phyloP scores from a whole-genome alignment of 1,140 invertebrate species.

The Drosophila ohnishii region DNA sequence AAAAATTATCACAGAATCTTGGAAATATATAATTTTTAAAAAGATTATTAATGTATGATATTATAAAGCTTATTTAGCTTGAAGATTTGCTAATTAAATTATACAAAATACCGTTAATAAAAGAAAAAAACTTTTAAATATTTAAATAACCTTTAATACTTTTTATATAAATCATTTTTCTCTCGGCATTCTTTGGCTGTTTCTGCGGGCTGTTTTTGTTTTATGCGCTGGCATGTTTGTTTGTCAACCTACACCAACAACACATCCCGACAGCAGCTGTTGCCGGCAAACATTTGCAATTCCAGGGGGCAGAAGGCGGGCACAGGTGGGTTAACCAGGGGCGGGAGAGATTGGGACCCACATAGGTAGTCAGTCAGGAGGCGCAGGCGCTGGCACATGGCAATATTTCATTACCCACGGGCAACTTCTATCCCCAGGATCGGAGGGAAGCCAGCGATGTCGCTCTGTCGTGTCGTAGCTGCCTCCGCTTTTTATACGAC shows the following conservation, averaged over 20 bases:
- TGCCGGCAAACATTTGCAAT: constrained; percentile 73
- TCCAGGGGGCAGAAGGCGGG: constrained; percentile 18
- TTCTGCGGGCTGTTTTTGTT: constrained; percentile 58
- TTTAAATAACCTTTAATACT: not conserved
- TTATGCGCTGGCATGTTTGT: constrained; percentile 80
- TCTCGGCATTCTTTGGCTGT: constrained; percentile 6
- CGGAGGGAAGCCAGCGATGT: constrained; percentile 23
- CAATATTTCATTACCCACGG: constrained; percentile 80
- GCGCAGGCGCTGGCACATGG: constrained; percentile 73
- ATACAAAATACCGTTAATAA: not conserved
- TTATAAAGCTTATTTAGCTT: not conserved
- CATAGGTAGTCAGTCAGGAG: constrained; percentile 57
- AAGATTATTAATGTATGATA: no score
- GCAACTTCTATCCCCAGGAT: constrained; percentile 31
- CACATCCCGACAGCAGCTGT: constrained; percentile 58
- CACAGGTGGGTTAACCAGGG: constrained; percentile 3
- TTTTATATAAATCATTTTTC: not conserved
- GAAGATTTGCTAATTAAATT: no score
- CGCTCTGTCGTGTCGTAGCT: constrained; percentile 22
- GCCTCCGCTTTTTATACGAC: constrained; percentile 42
- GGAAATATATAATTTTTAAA: not conserved
- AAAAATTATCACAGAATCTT: not conserved
- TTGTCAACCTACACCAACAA: constrained; percentile 77
- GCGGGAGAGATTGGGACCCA: constrained; percentile 21
- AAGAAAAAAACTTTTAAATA: no score